Evolutionary conservation across 2,113 vertebrate species (phyloP).

Genomic region (Gavia stellata): DNA sequence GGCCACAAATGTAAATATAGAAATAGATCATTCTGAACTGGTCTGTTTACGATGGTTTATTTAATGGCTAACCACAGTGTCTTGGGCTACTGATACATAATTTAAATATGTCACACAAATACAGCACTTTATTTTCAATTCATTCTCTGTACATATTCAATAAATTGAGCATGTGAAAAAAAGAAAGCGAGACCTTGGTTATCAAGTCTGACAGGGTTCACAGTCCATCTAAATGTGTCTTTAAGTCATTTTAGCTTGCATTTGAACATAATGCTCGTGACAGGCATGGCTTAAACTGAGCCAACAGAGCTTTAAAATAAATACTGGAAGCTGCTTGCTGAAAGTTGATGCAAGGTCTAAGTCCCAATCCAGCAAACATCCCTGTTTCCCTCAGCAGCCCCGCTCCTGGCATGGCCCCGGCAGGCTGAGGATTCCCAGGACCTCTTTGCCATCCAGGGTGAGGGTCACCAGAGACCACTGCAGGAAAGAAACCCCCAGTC

Average conservation of each 20-base stretch:
- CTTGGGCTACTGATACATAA: neutral
- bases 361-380: neutral
- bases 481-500: neutral
- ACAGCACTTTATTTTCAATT: slow-evolving; percentile 33
- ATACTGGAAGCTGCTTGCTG: neutral
- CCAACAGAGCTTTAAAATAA: slow-evolving; percentile 1
- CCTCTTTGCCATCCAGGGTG: neutral
- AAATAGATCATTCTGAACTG: slow-evolving; percentile 7
- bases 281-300: slow-evolving; percentile 3
- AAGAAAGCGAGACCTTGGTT: neutral
- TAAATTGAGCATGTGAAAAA: slow-evolving; percentile 6
- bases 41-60: neutral
- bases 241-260: neutral
- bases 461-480: neutral
- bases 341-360: neutral
- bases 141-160: neutral
- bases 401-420: neutral
- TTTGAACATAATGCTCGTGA: slow-evolving; percentile 4
- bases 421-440: neutral
- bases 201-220: slow-evolving; percentile 20
- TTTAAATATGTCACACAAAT: slow-evolving; percentile 38
- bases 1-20: neutral
- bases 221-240: neutral
- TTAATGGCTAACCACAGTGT: slow-evolving; percentile 35
- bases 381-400: neutral